Evolutionary conservation across 2,888 invertebrate species (phyloP), one percentile per base, ranked within the genome.

Genomic region (Syrphus vitripennis): DNA sequence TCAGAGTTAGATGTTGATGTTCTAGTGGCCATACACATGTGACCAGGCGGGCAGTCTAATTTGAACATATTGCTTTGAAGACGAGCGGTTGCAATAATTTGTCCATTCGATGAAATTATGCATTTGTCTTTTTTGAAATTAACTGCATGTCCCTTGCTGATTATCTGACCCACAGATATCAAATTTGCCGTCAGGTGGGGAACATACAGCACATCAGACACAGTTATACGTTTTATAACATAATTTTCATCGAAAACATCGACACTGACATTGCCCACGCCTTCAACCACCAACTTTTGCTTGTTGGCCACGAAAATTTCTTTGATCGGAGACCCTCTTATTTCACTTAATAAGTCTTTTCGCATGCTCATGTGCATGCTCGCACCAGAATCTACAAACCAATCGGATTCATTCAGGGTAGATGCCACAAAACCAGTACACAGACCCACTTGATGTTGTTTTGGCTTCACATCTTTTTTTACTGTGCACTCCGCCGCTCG

Each of bases 281-380:
- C 69, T 55, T 50, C 37, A 31, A 50, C 67, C 1, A 0, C 26
- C 2, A 53, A 6, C 14, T 26, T 53, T 9, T 53, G 53, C 14
- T 26, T 53, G 7, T 50, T 69, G 19, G 50, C 67, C 7, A 69
- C 67, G 14, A 50, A 69, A n/a, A 70, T 26, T 26, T 70, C 55
- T 40, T 42, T 70, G 1, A 40, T 16, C 12, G 53, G 26, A 2
- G 55, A 55, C 9, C 40, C 40, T 55, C 9, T 26, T n/a, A n/a
- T n/a, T n/a, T n/a, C n/a, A n/a, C 12, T n/a, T 16, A 69, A 53
- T 7, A 69, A 37, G 24, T 69, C 53, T 24, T 50, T 53, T 0
- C 37, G 34, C 70, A 55, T 55, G 4, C 53, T 70, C 53, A 70
- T 40, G 40, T 70, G 55, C 55, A 55, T 55, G 48, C 55, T 55